Evolutionary conservation across 2,888 invertebrate species (phyloP).

Genomic region (Folsomia manolachei): DNA sequence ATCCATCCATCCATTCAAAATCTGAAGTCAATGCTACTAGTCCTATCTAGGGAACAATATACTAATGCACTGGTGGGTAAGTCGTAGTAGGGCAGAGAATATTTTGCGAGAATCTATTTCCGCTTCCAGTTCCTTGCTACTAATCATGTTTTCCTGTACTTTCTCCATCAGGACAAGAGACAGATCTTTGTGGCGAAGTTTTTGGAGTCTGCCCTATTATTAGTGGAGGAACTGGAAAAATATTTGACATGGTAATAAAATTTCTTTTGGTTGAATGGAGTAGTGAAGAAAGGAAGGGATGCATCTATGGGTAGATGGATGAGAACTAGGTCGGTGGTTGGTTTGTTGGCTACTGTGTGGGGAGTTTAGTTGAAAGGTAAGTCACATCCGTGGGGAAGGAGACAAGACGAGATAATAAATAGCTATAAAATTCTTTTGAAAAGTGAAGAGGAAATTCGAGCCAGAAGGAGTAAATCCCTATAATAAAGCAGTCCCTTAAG

Average conservation of each 20-base stretch:
- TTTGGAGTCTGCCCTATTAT: not conserved
- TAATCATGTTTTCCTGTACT: slow-evolving; percentile 7
- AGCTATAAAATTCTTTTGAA: slow-evolving; percentile 11
- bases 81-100: too few species aligned
- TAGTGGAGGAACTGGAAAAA: slow-evolving; percentile 9
- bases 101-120: slow-evolving; percentile 13
- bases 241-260: slow-evolving; percentile 12
- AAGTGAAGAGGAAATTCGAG: not conserved
- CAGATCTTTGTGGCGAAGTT: not conserved
- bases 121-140: not conserved
- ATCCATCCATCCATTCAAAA: too few species aligned
- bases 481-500: slow-evolving; percentile 22
- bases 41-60: too few species aligned
- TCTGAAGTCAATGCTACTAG: too few species aligned
- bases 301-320: not conserved
- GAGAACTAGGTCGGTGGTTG: not conserved
- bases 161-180: slow-evolving; percentile 7
- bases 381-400: not conserved
- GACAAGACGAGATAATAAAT: not conserved
- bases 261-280: not conserved
- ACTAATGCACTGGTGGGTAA: too few species aligned
- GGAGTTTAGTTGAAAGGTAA: not conserved
- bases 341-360: not conserved
- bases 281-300: too few species aligned
- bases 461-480: slow-evolving; percentile 11